Conservation (phyloP, 37 sponge, comb jelly and placozoan genomes). For the Ephydatia muelleri region DNA sequence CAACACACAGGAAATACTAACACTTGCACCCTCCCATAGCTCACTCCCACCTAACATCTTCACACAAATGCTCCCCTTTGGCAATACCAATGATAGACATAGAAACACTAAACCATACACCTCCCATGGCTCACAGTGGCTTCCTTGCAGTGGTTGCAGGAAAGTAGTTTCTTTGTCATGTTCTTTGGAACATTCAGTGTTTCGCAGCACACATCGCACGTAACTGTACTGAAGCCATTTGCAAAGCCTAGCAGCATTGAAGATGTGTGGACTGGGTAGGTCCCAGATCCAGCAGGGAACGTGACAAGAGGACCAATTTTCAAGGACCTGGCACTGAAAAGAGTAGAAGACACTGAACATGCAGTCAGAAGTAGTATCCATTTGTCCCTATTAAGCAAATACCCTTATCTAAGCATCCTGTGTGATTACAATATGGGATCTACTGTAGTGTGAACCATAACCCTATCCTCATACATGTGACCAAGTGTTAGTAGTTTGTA, state of each 20-base stretch:
- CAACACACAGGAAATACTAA: too few relatives aligned
- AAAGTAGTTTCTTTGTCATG: neutral
- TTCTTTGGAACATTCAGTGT: neutral
- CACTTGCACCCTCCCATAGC: too few relatives aligned
- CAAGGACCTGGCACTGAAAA: neutral
- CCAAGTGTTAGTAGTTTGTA: too few relatives aligned
- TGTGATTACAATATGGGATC: too few relatives aligned
- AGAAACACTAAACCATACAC: slow-evolving; percentile 26
- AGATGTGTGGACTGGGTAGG: neutral
- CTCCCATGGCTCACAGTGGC: slow-evolving; percentile 72
- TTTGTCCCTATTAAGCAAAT: too few relatives aligned
- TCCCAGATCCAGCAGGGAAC: neutral
- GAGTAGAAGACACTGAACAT: too few relatives aligned
- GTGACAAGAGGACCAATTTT: neutral
- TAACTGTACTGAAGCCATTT: neutral
- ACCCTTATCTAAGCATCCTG: too few relatives aligned
- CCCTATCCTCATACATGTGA: too few relatives aligned
- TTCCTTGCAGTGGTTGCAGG: slow-evolving; percentile 73
- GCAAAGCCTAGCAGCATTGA: neutral
- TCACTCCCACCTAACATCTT: neutral
- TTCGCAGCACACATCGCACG: neutral
- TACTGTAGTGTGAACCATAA: too few relatives aligned
- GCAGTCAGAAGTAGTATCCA: too few relatives aligned
- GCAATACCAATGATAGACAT: slow-evolving; percentile 30
- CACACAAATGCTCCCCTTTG: slow-evolving; percentile 31